These are phyloP conservation scores for Rhopalosiphum maidis DNA, from an alignment of 1,140 invertebrate genomes.

Conservation along the genomic window DNA sequence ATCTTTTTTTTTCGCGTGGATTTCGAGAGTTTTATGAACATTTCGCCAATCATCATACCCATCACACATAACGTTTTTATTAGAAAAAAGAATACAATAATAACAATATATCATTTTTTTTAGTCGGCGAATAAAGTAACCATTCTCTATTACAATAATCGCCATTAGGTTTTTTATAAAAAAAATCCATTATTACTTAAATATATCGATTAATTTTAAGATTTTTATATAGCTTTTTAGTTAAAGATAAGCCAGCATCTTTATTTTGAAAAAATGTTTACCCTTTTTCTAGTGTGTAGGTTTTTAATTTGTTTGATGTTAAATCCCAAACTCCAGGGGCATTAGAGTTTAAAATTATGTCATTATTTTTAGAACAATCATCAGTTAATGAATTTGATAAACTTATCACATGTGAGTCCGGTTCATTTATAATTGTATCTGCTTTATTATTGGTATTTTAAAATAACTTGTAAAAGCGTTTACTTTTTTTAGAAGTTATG, in stretches of 20 bases:
- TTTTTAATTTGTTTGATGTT: too few species aligned
- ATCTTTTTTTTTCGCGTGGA: background rate
- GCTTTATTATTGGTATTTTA: too few species aligned
- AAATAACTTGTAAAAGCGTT: too few species aligned
- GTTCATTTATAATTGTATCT: too few species aligned
- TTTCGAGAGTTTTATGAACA: background rate
- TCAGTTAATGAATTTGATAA: too few species aligned
- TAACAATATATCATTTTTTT: conserved; percentile 28
- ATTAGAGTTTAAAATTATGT: too few species aligned
- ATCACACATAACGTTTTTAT: conserved; percentile 10
- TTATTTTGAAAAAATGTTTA: conserved; percentile 11
- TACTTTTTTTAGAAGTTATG: too few species aligned
- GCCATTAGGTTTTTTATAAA: conserved; percentile 2
- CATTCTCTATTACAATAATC: background rate
- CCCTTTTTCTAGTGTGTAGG: conserved; percentile 12
- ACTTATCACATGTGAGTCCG: too few species aligned
- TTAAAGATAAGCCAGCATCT: conserved; percentile 29
- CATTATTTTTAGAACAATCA: too few species aligned
- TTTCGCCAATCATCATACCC: conserved; percentile 35
- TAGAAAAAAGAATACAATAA: conserved; percentile 14
- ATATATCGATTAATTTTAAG: conserved; percentile 10
- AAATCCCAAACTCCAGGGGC: too few species aligned
- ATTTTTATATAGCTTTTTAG: background rate
- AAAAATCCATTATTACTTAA: conserved; percentile 9
- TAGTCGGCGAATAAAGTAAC: conserved; percentile 21